phyloP scores from a whole-genome alignment of 2,888 invertebrate species.

The Cosmorhoe ocellata region DNA sequence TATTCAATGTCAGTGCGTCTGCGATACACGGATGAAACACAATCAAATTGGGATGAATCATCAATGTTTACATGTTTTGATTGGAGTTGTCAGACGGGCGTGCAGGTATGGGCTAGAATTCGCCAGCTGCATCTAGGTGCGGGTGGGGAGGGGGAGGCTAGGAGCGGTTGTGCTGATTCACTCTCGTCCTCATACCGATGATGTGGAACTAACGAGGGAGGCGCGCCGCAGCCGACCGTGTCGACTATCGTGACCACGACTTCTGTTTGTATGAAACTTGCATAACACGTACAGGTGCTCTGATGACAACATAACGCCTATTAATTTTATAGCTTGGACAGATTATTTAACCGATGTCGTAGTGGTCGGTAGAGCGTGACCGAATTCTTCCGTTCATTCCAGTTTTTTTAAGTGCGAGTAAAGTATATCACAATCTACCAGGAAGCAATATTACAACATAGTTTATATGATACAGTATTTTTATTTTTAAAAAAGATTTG shows the following conservation, averaged over 20 bases:
- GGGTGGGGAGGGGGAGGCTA: slow-evolving; percentile 34
- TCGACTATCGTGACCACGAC: slow-evolving; percentile 62
- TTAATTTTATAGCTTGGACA: slow-evolving; percentile 28
- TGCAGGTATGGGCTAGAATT: slow-evolving; percentile 28
- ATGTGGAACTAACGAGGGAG: slow-evolving; percentile 57
- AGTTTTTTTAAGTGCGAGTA: neutral
- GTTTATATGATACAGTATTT: too few species aligned
- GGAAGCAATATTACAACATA: neutral
- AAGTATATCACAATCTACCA: neutral
- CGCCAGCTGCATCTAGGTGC: slow-evolving; percentile 37
- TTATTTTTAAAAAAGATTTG: too few species aligned
- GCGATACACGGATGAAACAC: slow-evolving; percentile 13
- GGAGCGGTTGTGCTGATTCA: slow-evolving; percentile 61
- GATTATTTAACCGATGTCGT: slow-evolving; percentile 31
- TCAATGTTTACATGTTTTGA: slow-evolving; percentile 32
- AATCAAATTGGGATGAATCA: slow-evolving; percentile 31
- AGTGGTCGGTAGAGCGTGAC: slow-evolving; percentile 21
- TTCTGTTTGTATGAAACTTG: slow-evolving; percentile 42
- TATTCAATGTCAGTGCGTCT: slow-evolving; percentile 22
- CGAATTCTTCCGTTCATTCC: slow-evolving; percentile 21
- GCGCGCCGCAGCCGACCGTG: slow-evolving; percentile 54
- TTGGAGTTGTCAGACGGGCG: slow-evolving; percentile 8
- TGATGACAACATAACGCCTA: slow-evolving; percentile 30
- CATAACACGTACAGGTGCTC: slow-evolving; percentile 41
- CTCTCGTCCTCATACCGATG: slow-evolving; percentile 64